Base-by-base conservation (phyloP, 2,113 vertebrate genomes). In the Eidolon helvum region DNA sequence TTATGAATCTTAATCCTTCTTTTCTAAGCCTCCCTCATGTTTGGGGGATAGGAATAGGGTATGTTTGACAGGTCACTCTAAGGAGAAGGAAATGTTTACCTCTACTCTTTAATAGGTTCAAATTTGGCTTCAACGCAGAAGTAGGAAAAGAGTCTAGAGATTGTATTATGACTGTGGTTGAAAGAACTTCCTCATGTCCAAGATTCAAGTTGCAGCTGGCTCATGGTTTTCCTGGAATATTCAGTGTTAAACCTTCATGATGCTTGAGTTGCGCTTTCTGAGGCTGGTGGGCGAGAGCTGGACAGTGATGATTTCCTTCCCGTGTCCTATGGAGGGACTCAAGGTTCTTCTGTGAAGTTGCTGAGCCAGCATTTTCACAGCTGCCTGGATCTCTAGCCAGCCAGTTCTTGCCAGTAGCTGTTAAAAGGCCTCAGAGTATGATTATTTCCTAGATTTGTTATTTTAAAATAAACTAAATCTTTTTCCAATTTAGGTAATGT, bases 401-500 rank as follows among this genome's bases (percentile, higher is more conserved):
- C 15, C 15, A 7, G 0, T 80, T 94, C 35, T 97, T 89, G 45
- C 66, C 87, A 79, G 21, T 35, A 5, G 21, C 87, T 43, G 66
- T 87, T 87, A 33, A 71, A 87, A 57, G 18, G 8, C 61, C 45
- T 74, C 19, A 24, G 66, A 57, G 24, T 69, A 68, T 15, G 26
- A 82, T 88, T 93, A 40, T 71, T 95, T 96, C 66, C 10, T 71
- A 96, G n/a, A 69, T 96, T 92, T 92, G 65, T 92, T 90, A 65
- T 87, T 90, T 91, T 65, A 35, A 96, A 90, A 59, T 35, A 91
- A 87, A 59, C 8, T 4, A 78, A 91, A 84, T 85, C 55, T 91
- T 82, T 93, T 93, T 75, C 19, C 61, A 94, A 75, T 82, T 79
- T 65, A 59, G 26, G 38, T 88, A 86, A 28, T 24, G 8, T 55